Base-by-base conservation (phyloP, 2,888 invertebrate genomes). In the Campoletis raptor region DNA sequence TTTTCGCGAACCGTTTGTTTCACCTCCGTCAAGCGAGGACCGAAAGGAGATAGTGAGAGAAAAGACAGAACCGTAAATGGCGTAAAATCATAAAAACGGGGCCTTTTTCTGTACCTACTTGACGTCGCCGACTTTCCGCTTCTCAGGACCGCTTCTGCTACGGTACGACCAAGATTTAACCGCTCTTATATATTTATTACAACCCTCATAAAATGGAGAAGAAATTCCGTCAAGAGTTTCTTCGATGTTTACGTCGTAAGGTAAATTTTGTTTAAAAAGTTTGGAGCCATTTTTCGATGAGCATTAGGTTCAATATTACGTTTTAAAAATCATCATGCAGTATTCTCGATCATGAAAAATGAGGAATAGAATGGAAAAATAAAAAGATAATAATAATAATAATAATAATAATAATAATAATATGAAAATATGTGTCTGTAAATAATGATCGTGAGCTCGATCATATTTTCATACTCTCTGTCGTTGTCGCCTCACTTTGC, bases 41-140 rank as follows among this genome's bases (percentile, higher is more conserved):
- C n/a, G 36, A 54, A 52, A 30, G 72, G 48, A 18, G 52, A 54
- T 45, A 67, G 66, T 67, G 70, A 52, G 76, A 42, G 72, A 52
- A 52, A 52, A 36, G 69, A 79, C 74, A 69, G 21, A 83, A 85
- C 85, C 76, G 82, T 82, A 85, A 82, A 85, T 45, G 82, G 79
- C 48, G 85, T 82, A 82, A 82, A 78, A 78, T 72, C 81, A 74
- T 79, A 85, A 85, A 85, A 70, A 85, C 78, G 73, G 72, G 67
- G 21, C 48, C 48, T 79, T 67, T 76, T 76, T 80, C 48, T 72
- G 21, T 64, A 10, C 37, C 45, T 64, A 52, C 67, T 74, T 52
- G 66, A 69, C 73, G 77, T 72, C 76, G 66, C 48, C 30, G 36
- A 80, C 18, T 52, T 61, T 73, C 37, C 37, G 61, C 24, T 64